A percentile compares a stretch with the other conserved stretches of the same genome.
These are phyloP conservation scores for Escarpia spicata DNA, from an alignment of 2,888 invertebrate species.

Conservation along the genomic window DNA sequence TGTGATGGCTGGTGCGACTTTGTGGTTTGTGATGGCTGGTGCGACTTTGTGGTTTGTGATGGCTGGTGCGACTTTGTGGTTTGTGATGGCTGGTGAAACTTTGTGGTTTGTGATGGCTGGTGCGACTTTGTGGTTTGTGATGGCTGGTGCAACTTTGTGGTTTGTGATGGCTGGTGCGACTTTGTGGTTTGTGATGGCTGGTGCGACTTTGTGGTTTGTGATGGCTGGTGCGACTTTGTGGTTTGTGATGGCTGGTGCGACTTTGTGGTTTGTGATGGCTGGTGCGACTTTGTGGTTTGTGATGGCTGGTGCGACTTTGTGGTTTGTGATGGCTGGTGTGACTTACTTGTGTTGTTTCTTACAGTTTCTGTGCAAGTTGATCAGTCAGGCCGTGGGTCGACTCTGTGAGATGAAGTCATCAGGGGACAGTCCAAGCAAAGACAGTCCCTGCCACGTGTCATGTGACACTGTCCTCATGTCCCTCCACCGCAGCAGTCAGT, in stretches of 20 bases:
- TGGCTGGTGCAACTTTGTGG: too few relatives aligned
- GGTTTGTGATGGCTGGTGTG: neutral
- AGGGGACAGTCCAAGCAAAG: neutral
- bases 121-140: too few relatives aligned
- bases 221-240: too few relatives aligned
- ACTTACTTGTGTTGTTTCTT: neutral
- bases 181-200: too few relatives aligned
- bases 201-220: too few relatives aligned
- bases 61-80: neutral
- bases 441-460: neutral
- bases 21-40: neutral
- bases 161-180: too few relatives aligned
- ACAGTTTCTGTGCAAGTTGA: constrained; percentile 77
- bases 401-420: neutral
- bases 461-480: neutral
- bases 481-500: constrained; percentile 26
- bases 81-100: neutral
- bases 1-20: neutral
- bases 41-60: neutral
- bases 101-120: too few relatives aligned
- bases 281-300: neutral
- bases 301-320: neutral
- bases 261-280: neutral
- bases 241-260: too few relatives aligned
- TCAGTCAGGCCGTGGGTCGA: constrained; percentile 74